These are phyloP conservation scores for Cybosia mesomella DNA, from an alignment of 2,888 invertebrate genomes.

Conservation along the genomic window DNA sequence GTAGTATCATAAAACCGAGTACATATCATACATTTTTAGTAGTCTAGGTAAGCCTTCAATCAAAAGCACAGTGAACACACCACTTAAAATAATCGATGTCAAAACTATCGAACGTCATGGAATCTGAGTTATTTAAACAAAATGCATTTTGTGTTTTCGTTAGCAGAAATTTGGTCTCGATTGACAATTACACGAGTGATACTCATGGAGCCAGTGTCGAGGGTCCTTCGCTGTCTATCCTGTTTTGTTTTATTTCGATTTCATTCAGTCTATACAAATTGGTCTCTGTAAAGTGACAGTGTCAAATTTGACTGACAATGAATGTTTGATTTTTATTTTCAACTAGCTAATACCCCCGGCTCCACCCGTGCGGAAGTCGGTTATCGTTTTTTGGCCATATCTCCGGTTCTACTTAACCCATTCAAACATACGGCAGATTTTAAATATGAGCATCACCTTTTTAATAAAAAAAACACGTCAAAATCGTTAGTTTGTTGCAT, in stretches of 20 bases:
- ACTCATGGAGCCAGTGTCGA: background rate
- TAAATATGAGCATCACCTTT: too few relatives aligned
- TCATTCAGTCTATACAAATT: background rate
- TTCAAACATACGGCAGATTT: too few relatives aligned
- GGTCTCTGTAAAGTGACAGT: background rate
- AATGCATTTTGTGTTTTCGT: background rate
- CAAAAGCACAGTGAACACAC: too few relatives aligned
- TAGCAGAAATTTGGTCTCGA: background rate
- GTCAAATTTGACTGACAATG: background rate
- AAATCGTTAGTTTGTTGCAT: too few relatives aligned
- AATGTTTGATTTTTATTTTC: background rate
- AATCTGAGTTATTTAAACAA: background rate
- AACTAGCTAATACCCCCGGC: background rate
- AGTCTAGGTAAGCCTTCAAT: too few relatives aligned
- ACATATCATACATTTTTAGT: too few relatives aligned
- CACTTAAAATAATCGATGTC: background rate
- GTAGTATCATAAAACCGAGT: too few relatives aligned
- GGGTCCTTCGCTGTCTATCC: background rate
- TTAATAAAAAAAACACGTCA: too few relatives aligned
- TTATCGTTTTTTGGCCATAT: too few relatives aligned
- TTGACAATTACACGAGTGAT: background rate
- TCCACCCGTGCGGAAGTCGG: too few relatives aligned
- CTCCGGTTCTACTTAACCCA: too few relatives aligned
- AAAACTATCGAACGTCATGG: background rate
- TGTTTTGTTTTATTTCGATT: background rate